Evolutionary conservation across 2,797 vertebrate genomes (phyloP), one percentile per base, ranked within the genome.

Genomic region (Eurystomus glaucurus): DNA sequence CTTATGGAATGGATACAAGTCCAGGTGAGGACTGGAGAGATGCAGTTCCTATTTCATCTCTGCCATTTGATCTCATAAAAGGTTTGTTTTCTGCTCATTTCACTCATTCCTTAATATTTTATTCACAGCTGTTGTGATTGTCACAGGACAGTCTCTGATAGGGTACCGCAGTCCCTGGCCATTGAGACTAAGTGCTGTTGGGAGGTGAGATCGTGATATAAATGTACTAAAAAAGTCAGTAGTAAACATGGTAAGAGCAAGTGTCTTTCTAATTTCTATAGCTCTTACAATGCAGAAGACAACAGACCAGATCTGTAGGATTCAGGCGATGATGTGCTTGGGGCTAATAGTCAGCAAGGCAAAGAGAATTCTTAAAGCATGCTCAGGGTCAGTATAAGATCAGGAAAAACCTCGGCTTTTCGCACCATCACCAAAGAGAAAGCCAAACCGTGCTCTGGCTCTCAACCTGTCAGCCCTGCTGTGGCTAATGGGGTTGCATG

Each of bases 161-260:
- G 51, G 50, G 69, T 75, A 1, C 58, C 39, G 62, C 66, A 90
- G 52, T 1, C 55, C 31, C 69, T 71, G 80, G 22, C n/a, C 79
- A 35, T 3, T 2, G 43, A 51, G 22, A 45, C 65, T 62, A 2
- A 0, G 29, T 1, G 10, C 29, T 76, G 55, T 22, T 55, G 79
- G 75, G 15, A 31, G 52, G 29, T 54, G 29, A 6, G 29, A 54
- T 16, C 10, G 11, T 55, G 26, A 11, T 8, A 8, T 1, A 60
- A 51, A 66, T 2, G 55, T 19, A 43, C 43, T 28, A 37, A 5
- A 15, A 41, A 43, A 61, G 39, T 4, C 37, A 64, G 39, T 1
- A 78, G 41, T 33, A 62, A 20, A 31, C 7, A 8, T 0, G 2
- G 22, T 37, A 11, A n/a, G 41, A 35, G 33, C 41, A 50, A 18